Evolutionary conservation across 2,888 invertebrate genomes (phyloP).

Genomic region (Caenorhabditis sp.): DNA sequence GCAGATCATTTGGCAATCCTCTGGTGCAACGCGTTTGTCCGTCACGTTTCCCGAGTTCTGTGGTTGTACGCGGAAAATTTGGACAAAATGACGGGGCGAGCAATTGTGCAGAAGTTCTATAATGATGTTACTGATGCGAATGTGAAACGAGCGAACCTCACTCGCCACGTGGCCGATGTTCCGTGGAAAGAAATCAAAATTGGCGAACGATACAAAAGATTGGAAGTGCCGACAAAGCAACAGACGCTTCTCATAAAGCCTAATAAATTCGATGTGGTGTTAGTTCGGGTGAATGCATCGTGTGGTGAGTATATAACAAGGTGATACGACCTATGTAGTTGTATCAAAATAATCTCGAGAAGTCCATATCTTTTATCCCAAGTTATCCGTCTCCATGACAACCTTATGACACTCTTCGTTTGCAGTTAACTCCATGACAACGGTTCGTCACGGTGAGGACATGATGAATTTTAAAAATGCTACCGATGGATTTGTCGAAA

Average conservation of each 20-base stretch:
- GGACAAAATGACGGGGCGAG: slow-evolving; percentile 25
- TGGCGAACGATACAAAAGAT: slow-evolving; percentile 16
- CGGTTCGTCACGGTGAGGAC: slow-evolving; percentile 27
- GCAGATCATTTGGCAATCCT: slow-evolving; percentile 83
- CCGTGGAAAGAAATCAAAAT: slow-evolving; percentile 29
- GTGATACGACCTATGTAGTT: no score
- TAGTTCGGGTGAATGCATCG: slow-evolving; percentile 29
- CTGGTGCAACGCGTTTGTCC: slow-evolving; percentile 83
- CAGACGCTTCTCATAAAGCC: slow-evolving; percentile 16
- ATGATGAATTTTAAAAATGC: slow-evolving; percentile 38
- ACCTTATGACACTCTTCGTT: neutral
- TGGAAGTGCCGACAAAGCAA: slow-evolving; percentile 6
- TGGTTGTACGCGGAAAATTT: slow-evolving; percentile 67
- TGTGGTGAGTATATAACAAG: slow-evolving; percentile 53
- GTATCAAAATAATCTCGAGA: no score
- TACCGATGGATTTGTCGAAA: slow-evolving; percentile 23
- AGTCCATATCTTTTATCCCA: no score
- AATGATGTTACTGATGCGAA: slow-evolving; percentile 9
- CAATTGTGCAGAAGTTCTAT: slow-evolving; percentile 32
- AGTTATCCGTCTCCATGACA: neutral
- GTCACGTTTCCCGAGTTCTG: slow-evolving; percentile 70
- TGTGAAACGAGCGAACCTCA: slow-evolving; percentile 28
- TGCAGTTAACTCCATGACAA: slow-evolving; percentile 39
- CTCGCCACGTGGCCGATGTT: slow-evolving; percentile 22
- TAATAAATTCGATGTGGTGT: slow-evolving; percentile 16